phyloP scores from a whole-genome alignment of 2,797 vertebrate genomes.

The Varecia variegata region DNA sequence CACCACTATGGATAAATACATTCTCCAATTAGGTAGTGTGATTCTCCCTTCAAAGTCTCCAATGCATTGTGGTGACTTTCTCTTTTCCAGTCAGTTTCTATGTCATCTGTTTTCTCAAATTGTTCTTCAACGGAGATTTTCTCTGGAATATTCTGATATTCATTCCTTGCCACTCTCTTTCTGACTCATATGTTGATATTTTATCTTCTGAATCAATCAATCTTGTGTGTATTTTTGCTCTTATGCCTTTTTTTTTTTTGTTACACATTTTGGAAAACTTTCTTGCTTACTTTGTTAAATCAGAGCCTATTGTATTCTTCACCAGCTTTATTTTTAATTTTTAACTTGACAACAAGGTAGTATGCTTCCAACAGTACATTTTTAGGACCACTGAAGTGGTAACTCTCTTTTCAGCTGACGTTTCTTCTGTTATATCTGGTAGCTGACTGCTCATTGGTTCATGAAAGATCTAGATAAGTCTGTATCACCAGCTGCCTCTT shows the following conservation, averaged over 20 bases:
- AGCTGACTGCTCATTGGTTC: neutral
- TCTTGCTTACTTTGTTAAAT: neutral
- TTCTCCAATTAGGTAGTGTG: neutral
- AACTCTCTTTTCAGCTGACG: neutral
- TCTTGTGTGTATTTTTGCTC: neutral
- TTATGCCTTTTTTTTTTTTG: neutral
- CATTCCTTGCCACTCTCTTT: neutral
- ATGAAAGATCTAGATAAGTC: neutral
- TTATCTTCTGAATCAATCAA: neutral
- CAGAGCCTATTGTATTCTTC: neutral
- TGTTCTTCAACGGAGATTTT: neutral
- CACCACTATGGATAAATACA: neutral
- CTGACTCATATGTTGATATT: neutral
- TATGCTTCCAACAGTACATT: neutral
- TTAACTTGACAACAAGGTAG: neutral
- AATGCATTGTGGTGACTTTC: neutral
- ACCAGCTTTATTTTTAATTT: neutral
- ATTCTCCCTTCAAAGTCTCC: neutral
- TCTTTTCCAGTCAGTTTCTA: neutral
- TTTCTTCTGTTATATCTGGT: neutral
- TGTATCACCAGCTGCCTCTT: neutral
- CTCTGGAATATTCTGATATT: neutral
- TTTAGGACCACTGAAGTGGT: neutral
- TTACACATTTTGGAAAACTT: neutral
- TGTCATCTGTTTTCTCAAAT: neutral